Evolutionary conservation across 2,888 invertebrate genomes (phyloP).

Genomic region (Drosophila mimetica): DNA sequence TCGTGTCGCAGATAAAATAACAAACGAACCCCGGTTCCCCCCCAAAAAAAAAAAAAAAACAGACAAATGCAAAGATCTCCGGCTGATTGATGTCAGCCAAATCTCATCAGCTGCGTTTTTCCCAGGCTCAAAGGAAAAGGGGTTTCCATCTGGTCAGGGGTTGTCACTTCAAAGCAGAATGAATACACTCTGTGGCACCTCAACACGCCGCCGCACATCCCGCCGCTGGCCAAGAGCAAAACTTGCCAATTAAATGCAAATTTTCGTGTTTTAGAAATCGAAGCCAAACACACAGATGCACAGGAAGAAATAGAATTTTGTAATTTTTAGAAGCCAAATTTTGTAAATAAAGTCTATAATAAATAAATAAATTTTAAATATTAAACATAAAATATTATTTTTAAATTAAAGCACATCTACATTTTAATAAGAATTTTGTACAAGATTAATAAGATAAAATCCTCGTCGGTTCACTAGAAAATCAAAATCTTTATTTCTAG

Average conservation of each 20-base stretch:
- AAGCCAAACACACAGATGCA: conserved; percentile 49
- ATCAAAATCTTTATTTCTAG: too few relatives aligned
- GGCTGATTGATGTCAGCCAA: conserved; percentile 64
- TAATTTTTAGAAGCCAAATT: too few relatives aligned
- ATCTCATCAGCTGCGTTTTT: conserved; percentile 21
- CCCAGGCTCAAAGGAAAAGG: conserved; percentile 23
- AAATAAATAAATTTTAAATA: neutral
- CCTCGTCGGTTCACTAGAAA: too few relatives aligned
- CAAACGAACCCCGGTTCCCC: conserved; percentile 24
- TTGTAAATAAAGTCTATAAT: neutral
- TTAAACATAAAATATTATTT: too few relatives aligned
- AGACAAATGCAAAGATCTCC: conserved; percentile 59
- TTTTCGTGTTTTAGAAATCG: conserved; percentile 74
- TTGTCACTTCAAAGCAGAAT: conserved; percentile 69
- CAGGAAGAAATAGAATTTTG: conserved; percentile 11
- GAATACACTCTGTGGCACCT: conserved; percentile 61
- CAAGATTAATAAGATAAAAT: too few relatives aligned
- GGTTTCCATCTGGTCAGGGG: conserved; percentile 28
- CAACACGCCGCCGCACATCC: conserved; percentile 4
- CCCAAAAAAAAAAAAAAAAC: conserved; percentile 31
- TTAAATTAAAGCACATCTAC: too few relatives aligned
- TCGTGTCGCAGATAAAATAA: conserved; percentile 58
- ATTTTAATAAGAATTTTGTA: too few relatives aligned
- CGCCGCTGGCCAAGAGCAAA: conserved; percentile 7
- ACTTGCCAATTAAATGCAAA: conserved; percentile 79